These are phyloP conservation scores for Malurus cyaneus DNA, from an alignment of 2,113 vertebrate genomes.

Conservation along the genomic window DNA sequence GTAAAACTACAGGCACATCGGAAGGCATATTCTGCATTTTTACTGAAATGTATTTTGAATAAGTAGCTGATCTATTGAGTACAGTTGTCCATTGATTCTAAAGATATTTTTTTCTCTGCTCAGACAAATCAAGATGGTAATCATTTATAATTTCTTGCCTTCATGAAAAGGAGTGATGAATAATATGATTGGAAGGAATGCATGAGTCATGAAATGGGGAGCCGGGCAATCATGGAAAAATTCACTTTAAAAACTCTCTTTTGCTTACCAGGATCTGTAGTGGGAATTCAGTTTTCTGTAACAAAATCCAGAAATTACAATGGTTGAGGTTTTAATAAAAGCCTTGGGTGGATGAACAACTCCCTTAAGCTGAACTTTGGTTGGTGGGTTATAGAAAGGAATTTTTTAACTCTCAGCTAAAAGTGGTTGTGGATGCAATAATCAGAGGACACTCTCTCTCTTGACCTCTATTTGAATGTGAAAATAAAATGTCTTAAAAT, in stretches of 20 bases:
- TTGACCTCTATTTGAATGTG: neutral
- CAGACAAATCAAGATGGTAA: constrained; percentile 51
- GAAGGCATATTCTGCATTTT: constrained; percentile 28
- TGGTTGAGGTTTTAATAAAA: neutral
- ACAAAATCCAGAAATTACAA: neutral
- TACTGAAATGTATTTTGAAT: constrained; percentile 6
- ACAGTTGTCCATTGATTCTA: constrained; percentile 54
- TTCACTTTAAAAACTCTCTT: constrained; percentile 19
- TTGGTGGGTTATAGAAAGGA: neutral
- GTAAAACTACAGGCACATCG: neutral
- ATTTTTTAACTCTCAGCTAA: neutral
- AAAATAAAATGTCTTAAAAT: constrained; percentile 32
- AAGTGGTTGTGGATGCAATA: neutral
- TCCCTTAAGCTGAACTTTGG: neutral
- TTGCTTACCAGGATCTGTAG: neutral
- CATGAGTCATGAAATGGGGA: constrained; percentile 52
- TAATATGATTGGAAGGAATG: constrained; percentile 60
- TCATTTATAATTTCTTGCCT: constrained; percentile 60
- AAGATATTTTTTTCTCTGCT: constrained; percentile 46
- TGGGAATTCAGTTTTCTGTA: constrained; percentile 29
- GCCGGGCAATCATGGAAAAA: constrained; percentile 54
- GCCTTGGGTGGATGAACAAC: neutral
- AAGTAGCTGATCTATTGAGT: constrained; percentile 39
- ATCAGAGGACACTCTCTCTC: neutral
- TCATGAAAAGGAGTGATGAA: constrained; percentile 59